Percentiles rank a stretch among this genome's conserved stretches.
Evolutionary conservation across 2,797 vertebrate species (phyloP).

Genomic region (Varecia variegata): DNA sequence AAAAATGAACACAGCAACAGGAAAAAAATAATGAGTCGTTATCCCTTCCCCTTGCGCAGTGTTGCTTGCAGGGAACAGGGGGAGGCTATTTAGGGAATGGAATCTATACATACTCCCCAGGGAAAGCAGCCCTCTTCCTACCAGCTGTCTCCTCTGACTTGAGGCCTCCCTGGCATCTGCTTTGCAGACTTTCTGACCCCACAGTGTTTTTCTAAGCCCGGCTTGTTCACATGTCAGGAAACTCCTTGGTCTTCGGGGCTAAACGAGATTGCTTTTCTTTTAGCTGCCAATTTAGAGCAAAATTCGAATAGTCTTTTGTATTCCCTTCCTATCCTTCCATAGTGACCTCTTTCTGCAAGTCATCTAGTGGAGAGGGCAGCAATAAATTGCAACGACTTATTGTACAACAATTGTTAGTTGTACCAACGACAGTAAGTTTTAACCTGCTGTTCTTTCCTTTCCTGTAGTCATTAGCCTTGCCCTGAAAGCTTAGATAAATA

Average conservation of each 20-base stretch:
- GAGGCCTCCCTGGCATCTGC: neutral
- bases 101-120: neutral
- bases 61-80: neutral
- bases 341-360: neutral
- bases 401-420: neutral
- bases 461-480: neutral
- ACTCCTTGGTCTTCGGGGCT: neutral
- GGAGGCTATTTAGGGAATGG: neutral
- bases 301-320: neutral
- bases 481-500: neutral
- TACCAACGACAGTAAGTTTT: neutral
- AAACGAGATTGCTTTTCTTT: neutral
- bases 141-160: neutral
- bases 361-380: neutral
- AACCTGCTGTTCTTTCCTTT: neutral
- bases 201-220: neutral
- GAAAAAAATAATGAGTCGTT: neutral
- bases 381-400: accelerated
- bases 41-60: neutral
- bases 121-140: neutral
- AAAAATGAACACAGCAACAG: neutral
- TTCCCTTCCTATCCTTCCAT: neutral
- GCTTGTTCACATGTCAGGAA: neutral
- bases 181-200: neutral
- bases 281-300: neutral